Conservation (phyloP, 2,888 invertebrate species). For the Eristalis arbustorum region DNA sequence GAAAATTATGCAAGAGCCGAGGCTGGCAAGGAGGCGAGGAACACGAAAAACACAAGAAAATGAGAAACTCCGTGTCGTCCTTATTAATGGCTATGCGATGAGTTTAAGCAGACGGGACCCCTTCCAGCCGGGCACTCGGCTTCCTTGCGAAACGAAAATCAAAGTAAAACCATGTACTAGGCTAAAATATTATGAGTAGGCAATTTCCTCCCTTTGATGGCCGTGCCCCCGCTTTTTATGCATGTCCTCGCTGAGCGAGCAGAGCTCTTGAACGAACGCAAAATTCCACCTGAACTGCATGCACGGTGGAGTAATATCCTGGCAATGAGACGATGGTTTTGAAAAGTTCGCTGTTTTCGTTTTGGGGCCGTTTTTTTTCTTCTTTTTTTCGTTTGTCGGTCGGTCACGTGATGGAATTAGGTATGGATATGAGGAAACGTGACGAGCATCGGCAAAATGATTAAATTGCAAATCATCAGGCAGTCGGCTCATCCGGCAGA, state of each 20-base stretch:
- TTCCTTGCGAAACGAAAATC: neutral
- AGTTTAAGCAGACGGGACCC: conserved; percentile 31
- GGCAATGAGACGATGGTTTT: conserved; percentile 10
- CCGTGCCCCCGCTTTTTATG: conserved; percentile 7
- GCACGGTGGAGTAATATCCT: conserved; percentile 9
- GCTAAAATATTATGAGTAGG: conserved; percentile 63
- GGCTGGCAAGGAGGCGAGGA: neutral
- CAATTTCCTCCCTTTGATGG: conserved; percentile 51
- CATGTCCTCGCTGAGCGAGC: neutral
- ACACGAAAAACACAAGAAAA: neutral
- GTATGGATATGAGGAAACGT: conserved; percentile 42
- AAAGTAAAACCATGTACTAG: conserved; percentile 9
- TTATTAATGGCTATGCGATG: conserved; percentile 65
- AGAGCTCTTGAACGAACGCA: conserved; percentile 21
- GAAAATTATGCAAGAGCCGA: conserved; percentile 53
- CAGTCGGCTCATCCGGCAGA: conserved; percentile 1
- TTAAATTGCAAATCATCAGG: conserved; percentile 57
- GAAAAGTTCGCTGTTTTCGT: neutral
- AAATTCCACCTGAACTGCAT: conserved; percentile 23
- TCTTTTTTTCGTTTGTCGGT: neutral
- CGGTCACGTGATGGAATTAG: conserved; percentile 49
- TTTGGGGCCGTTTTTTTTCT: neutral
- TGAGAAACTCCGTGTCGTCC: conserved; percentile 11
- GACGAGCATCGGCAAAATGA: conserved; percentile 45
- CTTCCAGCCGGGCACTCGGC: neutral